Base-by-base conservation (phyloP, 1,140 invertebrate species). In the Linepithema humile region DNA sequence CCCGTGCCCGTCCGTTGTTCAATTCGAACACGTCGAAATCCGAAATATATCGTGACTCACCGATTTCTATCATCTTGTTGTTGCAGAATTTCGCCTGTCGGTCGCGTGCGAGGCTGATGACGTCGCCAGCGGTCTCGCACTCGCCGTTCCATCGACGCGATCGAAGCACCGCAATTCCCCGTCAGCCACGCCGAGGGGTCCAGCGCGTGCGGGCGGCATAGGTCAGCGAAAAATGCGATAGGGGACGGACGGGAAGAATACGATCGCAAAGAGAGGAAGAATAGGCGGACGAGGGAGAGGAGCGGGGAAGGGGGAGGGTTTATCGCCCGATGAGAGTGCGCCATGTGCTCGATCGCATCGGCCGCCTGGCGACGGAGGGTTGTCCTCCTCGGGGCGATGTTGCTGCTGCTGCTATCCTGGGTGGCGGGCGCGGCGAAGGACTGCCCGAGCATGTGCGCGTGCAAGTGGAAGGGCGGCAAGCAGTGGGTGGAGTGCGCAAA, bases 391-490 rank as follows among this genome's bases (percentile, higher is more conserved):
- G 69, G 88, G 64, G 82, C 75, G 57, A 67, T 89, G 78, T 64
- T 89, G 35, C 55, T 89, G 45, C 20, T 87, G 35, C 72, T 80
- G 50, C 48, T 85, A 40, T 88, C 82, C 7, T 88, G 87, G 88
- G 82, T 45, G 23, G 67, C 38, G 10, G 23, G 59, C 32, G 32
- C 59, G n/a, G 85, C 60, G 20, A 80, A 86, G 9, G 77, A 77
- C 12, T 98, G 98, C 91, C 98, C 98, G 0, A 91, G 94, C 1
- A 95, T 95, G 53, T 98, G 98, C 93, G 95, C 96, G 12, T 98
- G 98, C 94, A 98, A 98, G 90, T 98, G 98, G 98, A 98, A 98
- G 92, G 96, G 97, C 90, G 98, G 98, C 1, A 98, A 98, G 92
- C 96, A 98, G 90, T 97, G 97, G 82, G 97, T 98, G 3, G 98